Base-by-base conservation (phyloP, 2,113 vertebrate species). In the Setophaga kirtlandii region DNA sequence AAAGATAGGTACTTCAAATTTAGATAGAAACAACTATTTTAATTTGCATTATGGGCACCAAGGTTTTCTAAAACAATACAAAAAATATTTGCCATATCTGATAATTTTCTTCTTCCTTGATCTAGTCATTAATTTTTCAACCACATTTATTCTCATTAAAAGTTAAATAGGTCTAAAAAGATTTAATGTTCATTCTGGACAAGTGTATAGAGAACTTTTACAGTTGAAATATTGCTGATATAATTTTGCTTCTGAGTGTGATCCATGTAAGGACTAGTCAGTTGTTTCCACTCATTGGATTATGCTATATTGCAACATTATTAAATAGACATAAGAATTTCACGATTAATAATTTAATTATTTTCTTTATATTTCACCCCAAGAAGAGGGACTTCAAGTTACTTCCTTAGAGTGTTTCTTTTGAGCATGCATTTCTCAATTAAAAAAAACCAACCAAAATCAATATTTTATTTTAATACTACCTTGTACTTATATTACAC, bases 301-400 rank as follows among this genome's bases (percentile, higher is more conserved):
- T 64, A 68, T 71, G 33, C 13, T 65, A 22, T 46, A 37, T 35
- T 85, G 23, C 7, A 89, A 24, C 46, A 74, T 93, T 80, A 79
- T 90, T 94, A 84, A 94, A 69, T 17, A 79, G 30, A 49, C 11
- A 53, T 24, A 53, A 68, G 41, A 73, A 84, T 89, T 76, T 71
- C 33, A 75, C 8, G 52, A 84, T 78, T 2, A 91, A 96, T 91
- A 93, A 85, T 85, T 84, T 78, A 88, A 86, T 89, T 94, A 83
- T 87, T 91, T 69, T 12, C 11, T 87, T 22, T 37, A 27, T 53
- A 71, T 30, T 79, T 91, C 37, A 68, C 5, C 19, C 19, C 22
- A 87, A 41, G 35, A 78, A 87, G 20, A 81, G 8, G 10, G 17
- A 58, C 22, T 86, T 89, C 17, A 77, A 53, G 17, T 76, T 87